These are phyloP conservation scores for Glaucidium brasilianum DNA, from an alignment of 2,113 vertebrate species.

Conservation along the genomic window DNA sequence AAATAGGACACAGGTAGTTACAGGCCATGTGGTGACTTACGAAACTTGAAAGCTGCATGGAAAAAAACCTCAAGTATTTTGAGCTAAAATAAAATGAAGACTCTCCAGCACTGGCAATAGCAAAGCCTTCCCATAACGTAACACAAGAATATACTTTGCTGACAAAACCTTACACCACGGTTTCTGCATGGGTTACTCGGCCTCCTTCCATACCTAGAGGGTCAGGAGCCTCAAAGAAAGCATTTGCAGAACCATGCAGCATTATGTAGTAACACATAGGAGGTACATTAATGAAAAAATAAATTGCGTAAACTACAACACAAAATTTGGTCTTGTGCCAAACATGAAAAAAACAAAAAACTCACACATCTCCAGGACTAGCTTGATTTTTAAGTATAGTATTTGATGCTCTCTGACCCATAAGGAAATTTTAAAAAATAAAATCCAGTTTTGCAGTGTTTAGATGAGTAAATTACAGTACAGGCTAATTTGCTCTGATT, in stretches of 20 bases:
- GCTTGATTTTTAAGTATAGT: background rate
- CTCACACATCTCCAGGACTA: background rate
- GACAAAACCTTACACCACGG: background rate
- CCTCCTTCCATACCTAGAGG: background rate
- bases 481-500: background rate
- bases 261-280: background rate
- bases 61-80: background rate
- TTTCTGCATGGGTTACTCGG: background rate
- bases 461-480: background rate
- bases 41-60: background rate
- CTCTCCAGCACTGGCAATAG: background rate
- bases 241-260: background rate
- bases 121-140: background rate
- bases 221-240: background rate
- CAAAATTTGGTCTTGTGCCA: background rate
- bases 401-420: background rate
- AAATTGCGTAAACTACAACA: background rate
- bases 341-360: background rate
- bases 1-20: accelerated
- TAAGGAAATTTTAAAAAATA: background rate
- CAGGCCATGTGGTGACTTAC: accelerated
- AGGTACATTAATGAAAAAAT: background rate
- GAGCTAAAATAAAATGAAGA: background rate
- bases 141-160: background rate
- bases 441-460: background rate